phyloP scores from a whole-genome alignment of 2,113 vertebrate genomes.

The Megaleporinus macrocephalus region DNA sequence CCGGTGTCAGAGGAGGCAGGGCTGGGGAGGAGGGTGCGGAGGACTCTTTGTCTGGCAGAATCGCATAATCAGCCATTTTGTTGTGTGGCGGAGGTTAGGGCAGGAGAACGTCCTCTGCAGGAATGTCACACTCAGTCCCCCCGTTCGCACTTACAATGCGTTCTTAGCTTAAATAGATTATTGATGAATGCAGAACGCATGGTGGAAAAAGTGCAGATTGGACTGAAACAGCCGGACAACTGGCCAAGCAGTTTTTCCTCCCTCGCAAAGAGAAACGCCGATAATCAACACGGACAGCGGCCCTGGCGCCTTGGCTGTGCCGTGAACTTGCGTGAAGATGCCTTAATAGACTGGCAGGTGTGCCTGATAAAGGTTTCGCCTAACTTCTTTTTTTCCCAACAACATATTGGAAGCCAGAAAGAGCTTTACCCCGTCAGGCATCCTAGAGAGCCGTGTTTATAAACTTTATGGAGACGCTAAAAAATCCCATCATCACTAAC shows the following conservation, averaged over 20 bases:
- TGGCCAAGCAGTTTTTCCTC: slow-evolving; percentile 39
- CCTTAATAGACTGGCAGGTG: not conserved
- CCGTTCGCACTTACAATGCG: slow-evolving; percentile 52
- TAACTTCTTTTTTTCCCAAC: not conserved
- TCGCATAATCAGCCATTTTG: slow-evolving; percentile 56
- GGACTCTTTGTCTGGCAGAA: slow-evolving; percentile 56
- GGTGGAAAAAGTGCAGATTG: slow-evolving; percentile 51
- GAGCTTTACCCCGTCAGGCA: not conserved
- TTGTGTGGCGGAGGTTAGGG: slow-evolving; percentile 53
- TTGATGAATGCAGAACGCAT: slow-evolving; percentile 53
- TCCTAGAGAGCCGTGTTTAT: no score
- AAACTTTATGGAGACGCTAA: not conserved
- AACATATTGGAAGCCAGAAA: not conserved
- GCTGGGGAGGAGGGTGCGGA: slow-evolving; percentile 39
- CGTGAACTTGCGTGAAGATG: not conserved
- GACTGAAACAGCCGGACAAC: slow-evolving; percentile 40
- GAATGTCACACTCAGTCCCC: slow-evolving; percentile 44
- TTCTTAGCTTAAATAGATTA: slow-evolving; percentile 56
- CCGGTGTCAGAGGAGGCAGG: slow-evolving; percentile 43
- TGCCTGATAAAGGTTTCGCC: not conserved
- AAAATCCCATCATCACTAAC: not conserved
- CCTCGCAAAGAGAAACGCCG: not conserved
- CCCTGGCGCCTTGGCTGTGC: not conserved
- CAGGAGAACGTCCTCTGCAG: slow-evolving; percentile 45
- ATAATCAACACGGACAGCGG: slow-evolving; percentile 2